Evolutionary conservation across 2,888 invertebrate species (phyloP).

Genomic region (Hirtodrosophila alboralis): DNA sequence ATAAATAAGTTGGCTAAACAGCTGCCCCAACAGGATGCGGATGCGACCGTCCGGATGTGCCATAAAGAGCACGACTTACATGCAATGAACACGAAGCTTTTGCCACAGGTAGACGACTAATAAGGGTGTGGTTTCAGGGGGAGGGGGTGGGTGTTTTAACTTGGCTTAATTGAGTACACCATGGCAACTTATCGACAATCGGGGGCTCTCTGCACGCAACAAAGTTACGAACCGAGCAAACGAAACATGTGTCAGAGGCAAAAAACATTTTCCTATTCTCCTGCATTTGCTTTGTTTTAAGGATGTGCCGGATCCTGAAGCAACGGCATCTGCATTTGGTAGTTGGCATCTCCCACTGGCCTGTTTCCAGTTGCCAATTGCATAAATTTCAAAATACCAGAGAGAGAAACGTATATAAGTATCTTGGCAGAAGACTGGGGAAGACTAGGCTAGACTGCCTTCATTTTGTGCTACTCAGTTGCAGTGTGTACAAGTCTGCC

Average conservation of each 20-base stretch:
- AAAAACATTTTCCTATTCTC: too few relatives aligned
- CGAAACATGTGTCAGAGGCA: neutral
- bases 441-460: neutral
- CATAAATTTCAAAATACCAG: conserved; percentile 32
- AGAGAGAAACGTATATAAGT: too few relatives aligned
- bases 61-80: conserved; percentile 69
- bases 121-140: neutral
- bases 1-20: conserved; percentile 75
- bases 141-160: neutral
- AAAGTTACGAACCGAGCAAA: neutral
- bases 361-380: conserved; percentile 30
- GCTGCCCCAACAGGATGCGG: conserved; percentile 55
- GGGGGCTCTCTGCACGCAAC: conserved; percentile 7
- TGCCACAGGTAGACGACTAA: conserved; percentile 26
- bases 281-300: conserved; percentile 17
- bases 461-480: conserved; percentile 8
- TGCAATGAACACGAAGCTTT: conserved; percentile 55
- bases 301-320: conserved; percentile 29
- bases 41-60: conserved; percentile 55
- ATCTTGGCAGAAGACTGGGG: too few relatives aligned
- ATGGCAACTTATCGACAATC: conserved; percentile 48
- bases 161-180: conserved; percentile 56
- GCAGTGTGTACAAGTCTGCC: neutral
- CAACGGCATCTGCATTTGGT: conserved; percentile 12
- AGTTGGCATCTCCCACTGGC: conserved; percentile 13